These are phyloP conservation scores for Pachypsylla venusta DNA, from an alignment of 1,140 invertebrate species.

Conservation along the genomic window DNA sequence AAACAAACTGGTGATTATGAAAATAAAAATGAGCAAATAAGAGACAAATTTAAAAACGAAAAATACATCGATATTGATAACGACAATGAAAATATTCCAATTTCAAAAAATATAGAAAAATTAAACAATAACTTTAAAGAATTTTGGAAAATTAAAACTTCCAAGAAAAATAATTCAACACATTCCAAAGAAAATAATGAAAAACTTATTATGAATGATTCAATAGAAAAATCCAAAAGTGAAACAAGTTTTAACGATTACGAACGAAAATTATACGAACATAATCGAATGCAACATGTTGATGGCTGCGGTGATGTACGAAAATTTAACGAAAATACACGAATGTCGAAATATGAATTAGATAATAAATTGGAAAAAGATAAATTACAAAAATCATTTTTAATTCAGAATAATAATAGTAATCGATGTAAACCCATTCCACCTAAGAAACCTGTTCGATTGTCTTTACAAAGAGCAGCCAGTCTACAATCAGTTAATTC, in stretches of 20 bases:
- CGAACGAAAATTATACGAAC: not conserved
- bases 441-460: not conserved
- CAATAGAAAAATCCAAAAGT: not conserved
- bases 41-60: conserved; percentile 7
- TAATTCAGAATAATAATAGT: no score
- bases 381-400: not conserved
- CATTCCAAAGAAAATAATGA: not conserved
- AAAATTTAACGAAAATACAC: conserved; percentile 3
- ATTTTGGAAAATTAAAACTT: not conserved
- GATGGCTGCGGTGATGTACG: not conserved
- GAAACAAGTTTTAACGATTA: conserved; percentile 4
- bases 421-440: not conserved
- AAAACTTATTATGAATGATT: not conserved
- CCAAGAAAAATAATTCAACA: not conserved
- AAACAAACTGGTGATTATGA: not conserved
- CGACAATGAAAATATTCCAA: conserved; percentile 5
- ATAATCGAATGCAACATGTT: not conserved
- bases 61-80: conserved; percentile 5
- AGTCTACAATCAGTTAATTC: conserved; percentile 1
- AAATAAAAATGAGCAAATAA: not conserved
- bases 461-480: not conserved
- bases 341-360: conserved; percentile 3
- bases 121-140: conserved; percentile 6
- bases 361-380: not conserved
- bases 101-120: not conserved